Base-by-base conservation (phyloP, 2,888 invertebrate species). In the Cancer borealis region DNA sequence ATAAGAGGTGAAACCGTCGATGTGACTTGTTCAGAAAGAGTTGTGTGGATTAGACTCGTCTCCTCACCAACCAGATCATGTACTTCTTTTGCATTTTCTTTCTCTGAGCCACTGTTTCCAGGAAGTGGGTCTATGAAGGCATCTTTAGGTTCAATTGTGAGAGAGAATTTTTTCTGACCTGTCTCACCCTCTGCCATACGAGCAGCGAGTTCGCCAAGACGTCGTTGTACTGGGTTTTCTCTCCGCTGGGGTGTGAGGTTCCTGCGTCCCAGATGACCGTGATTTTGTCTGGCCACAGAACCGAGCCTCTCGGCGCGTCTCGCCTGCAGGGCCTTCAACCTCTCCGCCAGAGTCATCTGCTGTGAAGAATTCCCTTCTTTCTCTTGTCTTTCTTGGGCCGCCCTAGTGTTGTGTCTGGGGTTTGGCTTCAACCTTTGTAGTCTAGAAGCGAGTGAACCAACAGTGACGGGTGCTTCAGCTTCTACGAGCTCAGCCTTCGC, bases 341-440 rank as follows among this genome's bases (percentile, higher is more conserved):
- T 93, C 12, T 93, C 93, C 26, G 93, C 93, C n/a, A 93, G 88
- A 26, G 88, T 93, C 49, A 88, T 66, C 12, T 66, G 66, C 73
- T 89, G 93, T 10, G 93, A 39, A 6, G 60, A 60, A 49, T 47
- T 73, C n/a, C 6, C 30, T 30, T 89, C 89, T 14, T 60, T 47
- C 14, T 89, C 46, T 47, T 46, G 14, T 4, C 21, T 89, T n/a
- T 89, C 73, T 2, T 39, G 60, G 6, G 26, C 39, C 12, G 47
- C n/a, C 39, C 30, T 39, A 10, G 47, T 30, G 30, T 0, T 90
- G 21, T 54, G 47, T 17, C 90, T 90, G 21, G 79, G 54, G 46
- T 73, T 73, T 84, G 84, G 39, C 84, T 30, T 30, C 84, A 84
- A 39, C 17, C 84, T 30, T 39, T 84, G 30, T 39, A 84, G 14